Base-by-base conservation (phyloP, 2,113 vertebrate species). In the Centropristis striata region DNA sequence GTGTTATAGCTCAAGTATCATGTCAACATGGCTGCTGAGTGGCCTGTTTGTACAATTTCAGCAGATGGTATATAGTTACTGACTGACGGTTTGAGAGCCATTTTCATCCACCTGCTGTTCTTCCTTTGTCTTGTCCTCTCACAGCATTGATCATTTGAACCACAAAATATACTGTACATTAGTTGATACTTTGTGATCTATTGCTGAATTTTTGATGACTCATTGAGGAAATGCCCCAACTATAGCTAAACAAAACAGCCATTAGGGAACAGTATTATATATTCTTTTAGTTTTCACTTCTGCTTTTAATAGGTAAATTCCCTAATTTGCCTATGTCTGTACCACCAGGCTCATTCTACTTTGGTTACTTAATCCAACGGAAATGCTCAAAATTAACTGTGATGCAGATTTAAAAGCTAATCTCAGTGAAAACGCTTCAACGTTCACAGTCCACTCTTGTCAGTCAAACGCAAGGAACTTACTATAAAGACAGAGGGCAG, bases 41-140 rank as follows among this genome's bases (percentile, higher is more conserved):
- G 64, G 49, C 21, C 50, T 54, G 1, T 47, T 59, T 44, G 21
- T 14, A 58, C 10, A 23, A 60, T 59, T 71, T 71, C 21, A 68
- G 15, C 61, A 54, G 23, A 51, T 69, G 49, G 60, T 61, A 8
- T 25, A 32, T 8, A 47, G 76, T 53, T 63, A 61, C 39, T 49
- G 66, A 41, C n/a, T 27, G 32, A 49, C n/a, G 13, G 54, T 63
- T 54, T 51, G 6, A 67, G 21, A 14, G 27, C 1, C 18, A 12
- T 25, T 41, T 53, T 67, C 5, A 9, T 59, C 68, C 61, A 27
- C 78, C 67, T 32, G 71, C 71, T 81, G 50, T 39, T 78, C 25
- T 51, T 15, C 36, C 13, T 67, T 86, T 71, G 53, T 74, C 51
- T 61, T 59, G 23, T 68, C 44, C 32, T 54, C 20, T 54, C 20